Evolutionary conservation across 1,140 invertebrate genomes (phyloP).

Genomic region (Archegozetes longisetosus): DNA sequence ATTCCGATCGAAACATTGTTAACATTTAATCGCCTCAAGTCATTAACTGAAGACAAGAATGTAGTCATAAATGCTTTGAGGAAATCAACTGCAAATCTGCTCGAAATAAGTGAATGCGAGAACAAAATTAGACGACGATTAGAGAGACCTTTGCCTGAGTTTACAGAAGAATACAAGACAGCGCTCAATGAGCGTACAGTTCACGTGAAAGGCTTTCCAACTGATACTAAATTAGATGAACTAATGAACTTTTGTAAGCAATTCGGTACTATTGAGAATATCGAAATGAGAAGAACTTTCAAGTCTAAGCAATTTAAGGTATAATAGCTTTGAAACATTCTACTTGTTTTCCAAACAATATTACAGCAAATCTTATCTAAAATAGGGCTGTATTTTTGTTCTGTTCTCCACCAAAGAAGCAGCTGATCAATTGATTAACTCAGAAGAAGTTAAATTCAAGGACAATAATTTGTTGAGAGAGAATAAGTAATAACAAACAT

Average conservation of each 20-base stretch:
- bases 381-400: slow-evolving; percentile 79
- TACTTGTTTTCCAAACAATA: no score
- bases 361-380: slow-evolving; percentile 36
- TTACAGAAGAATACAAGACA: slow-evolving; percentile 61
- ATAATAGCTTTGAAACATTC: background rate
- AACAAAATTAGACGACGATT: slow-evolving; percentile 61
- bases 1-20: slow-evolving; percentile 62
- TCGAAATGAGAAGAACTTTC: slow-evolving; percentile 38
- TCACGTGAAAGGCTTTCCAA: slow-evolving; percentile 77
- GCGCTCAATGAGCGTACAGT: slow-evolving; percentile 54
- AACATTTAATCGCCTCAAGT: slow-evolving; percentile 70
- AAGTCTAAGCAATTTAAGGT: slow-evolving; percentile 11
- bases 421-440: slow-evolving; percentile 45
- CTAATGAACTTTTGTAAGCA: slow-evolving; percentile 54
- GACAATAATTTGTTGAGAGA: slow-evolving; percentile 49
- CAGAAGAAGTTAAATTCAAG: slow-evolving; percentile 48
- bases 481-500: slow-evolving; percentile 48
- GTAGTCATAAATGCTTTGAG: slow-evolving; percentile 55
- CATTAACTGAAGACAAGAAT: slow-evolving; percentile 46
- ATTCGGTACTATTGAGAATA: slow-evolving; percentile 53
- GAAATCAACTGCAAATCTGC: slow-evolving; percentile 51
- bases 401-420: slow-evolving; percentile 58
- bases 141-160: slow-evolving; percentile 60
- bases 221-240: slow-evolving; percentile 46
- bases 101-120: slow-evolving; percentile 63